Conservation (phyloP, 2,797 vertebrate genomes). For the Pangasius macronema region DNA sequence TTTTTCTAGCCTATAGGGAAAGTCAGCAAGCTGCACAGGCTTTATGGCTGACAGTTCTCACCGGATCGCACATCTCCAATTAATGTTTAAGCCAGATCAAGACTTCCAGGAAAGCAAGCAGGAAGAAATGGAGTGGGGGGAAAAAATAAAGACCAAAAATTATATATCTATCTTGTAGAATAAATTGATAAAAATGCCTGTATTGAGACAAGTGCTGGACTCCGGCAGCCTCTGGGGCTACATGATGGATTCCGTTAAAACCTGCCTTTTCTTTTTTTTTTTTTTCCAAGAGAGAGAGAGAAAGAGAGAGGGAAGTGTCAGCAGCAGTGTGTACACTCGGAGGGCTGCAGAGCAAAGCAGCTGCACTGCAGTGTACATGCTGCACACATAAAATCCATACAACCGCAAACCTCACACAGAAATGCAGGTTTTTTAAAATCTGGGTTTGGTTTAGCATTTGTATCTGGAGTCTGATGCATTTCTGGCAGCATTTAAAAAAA, state of each 20-base stretch:
- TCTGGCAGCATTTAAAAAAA: too few species aligned
- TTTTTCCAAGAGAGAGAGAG: slow-evolving; percentile 33
- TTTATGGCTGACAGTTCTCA: not conserved
- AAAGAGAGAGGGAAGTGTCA: slow-evolving; percentile 47
- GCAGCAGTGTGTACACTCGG: slow-evolving; percentile 44
- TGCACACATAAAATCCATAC: slow-evolving; percentile 31
- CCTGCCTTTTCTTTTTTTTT: slow-evolving; percentile 48
- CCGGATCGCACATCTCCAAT: not conserved
- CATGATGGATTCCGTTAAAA: slow-evolving; percentile 64
- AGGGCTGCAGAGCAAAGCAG: slow-evolving; percentile 50
- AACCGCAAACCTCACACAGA: not conserved
- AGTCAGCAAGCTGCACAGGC: not conserved
- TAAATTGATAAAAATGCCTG: slow-evolving; percentile 33
- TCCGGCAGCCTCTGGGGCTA: slow-evolving; percentile 57
- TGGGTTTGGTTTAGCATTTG: not conserved
- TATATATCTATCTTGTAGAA: not conserved
- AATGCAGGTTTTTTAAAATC: not conserved
- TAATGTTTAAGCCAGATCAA: slow-evolving; percentile 1
- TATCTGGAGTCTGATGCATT: too few species aligned
- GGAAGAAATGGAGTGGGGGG: not conserved
- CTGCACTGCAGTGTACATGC: slow-evolving; percentile 56
- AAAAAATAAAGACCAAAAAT: not conserved
- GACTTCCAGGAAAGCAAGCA: slow-evolving; percentile 23
- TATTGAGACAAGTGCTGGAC: slow-evolving; percentile 32
- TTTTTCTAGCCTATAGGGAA: not conserved